Evolutionary conservation across 2,888 invertebrate genomes (phyloP).

Genomic region (Corythucha ciliata): DNA sequence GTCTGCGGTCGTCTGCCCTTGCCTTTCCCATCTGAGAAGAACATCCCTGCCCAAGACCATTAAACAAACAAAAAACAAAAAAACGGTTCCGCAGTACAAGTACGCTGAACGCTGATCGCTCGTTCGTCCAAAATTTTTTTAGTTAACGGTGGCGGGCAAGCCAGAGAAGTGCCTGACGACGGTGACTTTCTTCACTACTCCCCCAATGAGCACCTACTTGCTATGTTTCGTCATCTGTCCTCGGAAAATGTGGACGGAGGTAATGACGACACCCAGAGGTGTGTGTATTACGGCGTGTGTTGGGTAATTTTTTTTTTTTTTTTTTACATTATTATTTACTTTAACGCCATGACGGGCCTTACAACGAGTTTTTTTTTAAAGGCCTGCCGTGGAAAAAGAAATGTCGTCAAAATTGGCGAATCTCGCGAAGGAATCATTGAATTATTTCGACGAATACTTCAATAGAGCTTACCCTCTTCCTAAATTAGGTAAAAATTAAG

Average conservation of each 20-base stretch:
- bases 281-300: too few species aligned
- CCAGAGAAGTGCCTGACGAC: conserved; percentile 12
- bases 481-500: conserved; percentile 15
- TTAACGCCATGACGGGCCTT: neutral
- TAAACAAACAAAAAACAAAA: too few species aligned
- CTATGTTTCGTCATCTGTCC: conserved; percentile 4
- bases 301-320: too few species aligned
- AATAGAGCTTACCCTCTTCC: conserved; percentile 20
- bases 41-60: too few species aligned
- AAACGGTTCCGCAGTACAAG: too few species aligned
- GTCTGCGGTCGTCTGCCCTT: too few species aligned
- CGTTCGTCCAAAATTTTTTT: too few species aligned
- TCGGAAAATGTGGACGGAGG: too few species aligned
- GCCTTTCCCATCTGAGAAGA: too few species aligned
- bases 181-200: conserved; percentile 4
- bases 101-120: too few species aligned
- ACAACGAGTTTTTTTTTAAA: neutral
- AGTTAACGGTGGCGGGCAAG: conserved; percentile 9
- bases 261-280: too few species aligned
- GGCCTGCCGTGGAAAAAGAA: neutral
- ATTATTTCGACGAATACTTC: conserved; percentile 19
- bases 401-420: neutral
- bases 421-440: conserved; percentile 7
- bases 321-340: too few species aligned
- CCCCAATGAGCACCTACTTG: conserved; percentile 6